phyloP scores from a whole-genome alignment of 1,140 invertebrate genomes.

The Olivierus martensii region DNA sequence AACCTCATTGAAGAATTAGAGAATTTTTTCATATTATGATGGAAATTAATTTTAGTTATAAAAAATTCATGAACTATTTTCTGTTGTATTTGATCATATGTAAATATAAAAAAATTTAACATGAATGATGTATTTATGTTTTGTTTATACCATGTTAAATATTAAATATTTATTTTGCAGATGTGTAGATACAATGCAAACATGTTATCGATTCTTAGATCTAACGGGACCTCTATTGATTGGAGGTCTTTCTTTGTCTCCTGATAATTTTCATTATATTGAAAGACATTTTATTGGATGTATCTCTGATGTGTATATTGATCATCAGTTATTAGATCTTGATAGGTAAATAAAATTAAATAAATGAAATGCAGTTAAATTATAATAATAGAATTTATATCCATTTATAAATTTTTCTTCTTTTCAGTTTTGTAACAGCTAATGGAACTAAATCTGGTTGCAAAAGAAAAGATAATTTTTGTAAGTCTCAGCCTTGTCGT shows the following conservation, averaged over 20 bases:
- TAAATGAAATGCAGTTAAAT: too few relatives aligned
- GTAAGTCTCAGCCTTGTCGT: slow-evolving; percentile 64
- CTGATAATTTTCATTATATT: slow-evolving; percentile 53
- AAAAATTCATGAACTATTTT: too few relatives aligned
- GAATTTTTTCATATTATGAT: too few relatives aligned
- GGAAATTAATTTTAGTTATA: too few relatives aligned
- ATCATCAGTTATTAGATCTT: slow-evolving; percentile 75
- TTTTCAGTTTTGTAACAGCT: slow-evolving; percentile 63
- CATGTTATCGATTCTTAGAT: slow-evolving; percentile 89
- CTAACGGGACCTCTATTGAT: slow-evolving; percentile 88
- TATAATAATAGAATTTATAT: too few relatives aligned
- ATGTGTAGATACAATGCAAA: slow-evolving; percentile 72
- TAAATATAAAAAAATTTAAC: too few relatives aligned
- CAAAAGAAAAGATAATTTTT: slow-evolving; percentile 65
- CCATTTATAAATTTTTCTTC: too few relatives aligned
- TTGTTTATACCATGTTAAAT: background rate
- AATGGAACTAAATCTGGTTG: slow-evolving; percentile 80
- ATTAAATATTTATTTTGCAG: slow-evolving; percentile 30
- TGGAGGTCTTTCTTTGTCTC: slow-evolving; percentile 75
- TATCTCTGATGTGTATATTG: slow-evolving; percentile 76
- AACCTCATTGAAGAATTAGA: too few relatives aligned
- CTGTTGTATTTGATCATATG: too few relatives aligned
- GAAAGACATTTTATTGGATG: slow-evolving; percentile 81
- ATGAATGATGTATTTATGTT: too few relatives aligned
- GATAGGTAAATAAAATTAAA: slow-evolving; percentile 44